Conservation (phyloP, 2,797 vertebrate species). For the Poeciliopsis paucimaculata region DNA sequence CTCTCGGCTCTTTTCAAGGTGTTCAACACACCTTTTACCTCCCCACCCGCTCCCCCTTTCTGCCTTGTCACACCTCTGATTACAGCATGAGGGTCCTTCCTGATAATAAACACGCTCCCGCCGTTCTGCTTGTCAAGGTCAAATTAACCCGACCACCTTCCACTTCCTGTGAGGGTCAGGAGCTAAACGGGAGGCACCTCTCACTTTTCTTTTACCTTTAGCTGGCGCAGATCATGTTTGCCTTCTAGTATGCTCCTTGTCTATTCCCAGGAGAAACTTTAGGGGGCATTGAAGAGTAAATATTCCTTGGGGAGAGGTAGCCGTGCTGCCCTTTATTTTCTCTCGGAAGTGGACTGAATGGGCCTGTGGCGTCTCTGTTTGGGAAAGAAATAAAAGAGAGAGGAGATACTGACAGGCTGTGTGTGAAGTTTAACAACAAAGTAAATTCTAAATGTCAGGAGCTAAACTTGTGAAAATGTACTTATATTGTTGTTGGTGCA, state of each 20-base stretch:
- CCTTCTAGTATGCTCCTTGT: slow-evolving; percentile 36
- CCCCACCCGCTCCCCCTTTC: neutral
- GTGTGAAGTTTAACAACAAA: slow-evolving; percentile 22
- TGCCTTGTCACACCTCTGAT: slow-evolving; percentile 55
- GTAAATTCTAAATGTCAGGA: neutral
- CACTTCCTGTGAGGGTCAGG: slow-evolving; percentile 64
- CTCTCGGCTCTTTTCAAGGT: slow-evolving; percentile 55
- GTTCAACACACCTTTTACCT: slow-evolving; percentile 49
- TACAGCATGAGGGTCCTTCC: slow-evolving; percentile 60
- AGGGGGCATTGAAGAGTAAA: slow-evolving; percentile 45
- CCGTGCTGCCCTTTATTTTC: slow-evolving; percentile 43
- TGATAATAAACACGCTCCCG: slow-evolving; percentile 52
- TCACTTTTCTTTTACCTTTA: slow-evolving; percentile 64
- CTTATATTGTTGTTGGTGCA: neutral
- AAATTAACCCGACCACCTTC: slow-evolving; percentile 68
- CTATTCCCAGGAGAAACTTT: slow-evolving; percentile 28
- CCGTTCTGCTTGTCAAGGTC: slow-evolving; percentile 60
- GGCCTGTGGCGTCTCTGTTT: slow-evolving; percentile 35
- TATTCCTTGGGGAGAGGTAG: slow-evolving; percentile 31
- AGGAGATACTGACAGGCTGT: slow-evolving; percentile 37
- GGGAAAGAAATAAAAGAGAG: slow-evolving; percentile 39
- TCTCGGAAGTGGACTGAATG: slow-evolving; percentile 50
- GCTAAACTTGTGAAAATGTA: neutral
- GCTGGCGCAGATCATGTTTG: slow-evolving; percentile 56
- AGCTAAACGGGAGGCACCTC: slow-evolving; percentile 52